Evolutionary conservation across 2,888 invertebrate species (phyloP).

Genomic region (Phlogophora meticulosa): DNA sequence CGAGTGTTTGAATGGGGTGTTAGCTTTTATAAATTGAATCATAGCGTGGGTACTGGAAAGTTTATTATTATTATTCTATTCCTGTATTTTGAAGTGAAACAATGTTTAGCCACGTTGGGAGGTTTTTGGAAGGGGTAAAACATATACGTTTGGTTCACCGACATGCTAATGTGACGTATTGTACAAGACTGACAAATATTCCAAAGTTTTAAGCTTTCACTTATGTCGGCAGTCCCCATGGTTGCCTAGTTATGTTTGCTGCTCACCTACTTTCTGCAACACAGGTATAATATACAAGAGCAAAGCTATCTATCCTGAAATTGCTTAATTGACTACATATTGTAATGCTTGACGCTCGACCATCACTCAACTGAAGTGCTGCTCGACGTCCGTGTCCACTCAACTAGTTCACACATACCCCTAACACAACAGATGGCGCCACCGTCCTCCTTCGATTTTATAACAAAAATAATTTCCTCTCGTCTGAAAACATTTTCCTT

Average conservation of each 20-base stretch:
- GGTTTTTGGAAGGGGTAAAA: no score
- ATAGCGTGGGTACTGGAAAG: background rate
- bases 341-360: constrained; percentile 52
- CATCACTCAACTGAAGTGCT: constrained; percentile 56
- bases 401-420: constrained; percentile 40
- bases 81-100: no score
- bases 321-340: constrained; percentile 54
- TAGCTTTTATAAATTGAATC: constrained; percentile 24
- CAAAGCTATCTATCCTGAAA: constrained; percentile 13
- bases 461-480: constrained; percentile 34
- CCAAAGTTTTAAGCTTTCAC: no score
- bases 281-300: constrained; percentile 1
- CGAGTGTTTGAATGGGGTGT: constrained; percentile 6
- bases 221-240: no score
- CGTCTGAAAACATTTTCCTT: constrained; percentile 35
- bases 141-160: no score
- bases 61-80: background rate
- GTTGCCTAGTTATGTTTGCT: no score
- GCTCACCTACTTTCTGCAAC: background rate
- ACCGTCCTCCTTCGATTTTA: constrained; percentile 31
- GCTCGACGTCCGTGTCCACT: constrained; percentile 52
- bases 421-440: constrained; percentile 43
- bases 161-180: no score
- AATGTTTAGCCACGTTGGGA: no score
- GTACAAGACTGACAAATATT: no score